phyloP scores from a whole-genome alignment of 1,140 invertebrate genomes.

The Apis laboriosa region DNA sequence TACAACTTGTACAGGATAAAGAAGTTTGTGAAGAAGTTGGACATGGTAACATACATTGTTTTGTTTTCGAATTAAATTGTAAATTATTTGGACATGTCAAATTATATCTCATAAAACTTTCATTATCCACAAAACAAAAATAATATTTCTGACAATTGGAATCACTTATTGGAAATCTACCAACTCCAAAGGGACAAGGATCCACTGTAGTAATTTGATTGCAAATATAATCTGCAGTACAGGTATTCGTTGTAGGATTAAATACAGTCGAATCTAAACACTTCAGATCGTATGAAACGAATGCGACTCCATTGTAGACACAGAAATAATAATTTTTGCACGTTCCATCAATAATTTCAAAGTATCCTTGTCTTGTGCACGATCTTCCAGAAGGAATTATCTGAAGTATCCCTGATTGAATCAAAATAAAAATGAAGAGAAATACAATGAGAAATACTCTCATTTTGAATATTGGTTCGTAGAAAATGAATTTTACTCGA shows the following conservation, averaged over 20 bases:
- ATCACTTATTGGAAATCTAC: slow-evolving; percentile 21
- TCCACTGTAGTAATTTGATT: neutral
- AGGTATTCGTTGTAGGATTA: neutral
- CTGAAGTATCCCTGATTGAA: neutral
- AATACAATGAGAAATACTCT: neutral
- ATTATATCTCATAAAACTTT: rapidly evolving
- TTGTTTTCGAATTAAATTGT: neutral
- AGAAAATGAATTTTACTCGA: neutral
- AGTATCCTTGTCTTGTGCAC: neutral
- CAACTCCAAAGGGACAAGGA: neutral
- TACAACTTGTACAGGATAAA: neutral
- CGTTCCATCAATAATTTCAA: slow-evolving; percentile 25
- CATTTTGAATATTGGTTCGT: neutral
- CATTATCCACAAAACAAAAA: slow-evolving; percentile 12
- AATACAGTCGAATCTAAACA: slow-evolving; percentile 15
- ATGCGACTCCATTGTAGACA: neutral
- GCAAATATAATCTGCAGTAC: neutral
- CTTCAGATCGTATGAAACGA: neutral
- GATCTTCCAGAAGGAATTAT: rapidly evolving
- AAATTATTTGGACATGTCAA: slow-evolving; percentile 28
- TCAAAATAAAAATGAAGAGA: neutral
- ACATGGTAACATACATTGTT: slow-evolving; percentile 36
- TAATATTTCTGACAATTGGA: slow-evolving; percentile 34
- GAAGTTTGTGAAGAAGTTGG: neutral
- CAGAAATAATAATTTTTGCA: slow-evolving; percentile 46